Evolutionary conservation across 2,797 vertebrate genomes (phyloP).

Genomic region (Eremophila alpestris): DNA sequence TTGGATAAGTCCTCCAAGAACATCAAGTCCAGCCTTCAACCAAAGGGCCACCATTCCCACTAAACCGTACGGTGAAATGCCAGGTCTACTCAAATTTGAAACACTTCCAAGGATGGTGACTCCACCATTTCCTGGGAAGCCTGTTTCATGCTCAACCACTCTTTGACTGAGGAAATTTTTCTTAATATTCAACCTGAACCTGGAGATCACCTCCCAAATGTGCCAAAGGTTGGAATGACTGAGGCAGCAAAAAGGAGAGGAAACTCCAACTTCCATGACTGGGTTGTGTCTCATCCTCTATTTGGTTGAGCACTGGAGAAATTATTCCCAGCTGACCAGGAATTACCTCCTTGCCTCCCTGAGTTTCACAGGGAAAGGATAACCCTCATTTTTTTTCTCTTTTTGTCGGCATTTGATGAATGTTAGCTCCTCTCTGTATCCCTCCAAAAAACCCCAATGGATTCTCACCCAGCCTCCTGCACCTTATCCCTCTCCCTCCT

Average conservation of each 20-base stretch:
- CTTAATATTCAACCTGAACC: neutral
- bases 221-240: neutral
- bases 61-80: neutral
- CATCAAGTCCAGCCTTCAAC: neutral
- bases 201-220: neutral
- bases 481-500: neutral
- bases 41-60: neutral
- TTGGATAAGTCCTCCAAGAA: neutral
- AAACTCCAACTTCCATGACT: neutral
- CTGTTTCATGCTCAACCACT: neutral
- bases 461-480: neutral
- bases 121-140: neutral
- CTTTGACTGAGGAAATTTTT: neutral
- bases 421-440: neutral
- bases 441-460: neutral
- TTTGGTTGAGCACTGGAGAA: neutral
- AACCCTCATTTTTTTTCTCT: rapidly evolving
- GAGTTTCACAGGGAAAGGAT: neutral
- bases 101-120: neutral
- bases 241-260: neutral
- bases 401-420: neutral
- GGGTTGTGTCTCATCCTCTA: neutral
- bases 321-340: neutral
- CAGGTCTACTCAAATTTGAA: neutral
- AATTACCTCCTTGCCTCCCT: neutral